These are phyloP conservation scores for Dolichopus griseipennis DNA, from an alignment of 2,888 invertebrate genomes.

Conservation along the genomic window DNA sequence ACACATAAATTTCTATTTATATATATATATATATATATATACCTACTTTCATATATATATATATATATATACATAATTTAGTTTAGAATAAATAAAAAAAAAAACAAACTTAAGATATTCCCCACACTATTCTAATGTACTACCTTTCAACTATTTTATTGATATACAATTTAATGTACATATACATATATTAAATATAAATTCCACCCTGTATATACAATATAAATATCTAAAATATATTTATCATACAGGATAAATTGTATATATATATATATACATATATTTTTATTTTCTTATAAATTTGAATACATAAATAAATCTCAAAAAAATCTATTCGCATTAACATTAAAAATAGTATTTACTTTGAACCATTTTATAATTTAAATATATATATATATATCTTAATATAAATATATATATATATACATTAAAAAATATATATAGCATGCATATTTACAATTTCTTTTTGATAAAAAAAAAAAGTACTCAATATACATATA, in stretches of 20 bases:
- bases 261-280: neutral
- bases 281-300: neutral
- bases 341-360: constrained; percentile 6
- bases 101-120: too few species aligned
- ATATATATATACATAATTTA: too few species aligned
- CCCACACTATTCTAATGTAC: too few species aligned
- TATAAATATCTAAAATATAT: too few species aligned
- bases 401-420: neutral
- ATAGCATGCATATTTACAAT: too few species aligned
- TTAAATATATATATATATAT: neutral
- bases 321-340: constrained; percentile 6
- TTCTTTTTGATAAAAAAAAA: too few species aligned
- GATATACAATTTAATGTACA: neutral
- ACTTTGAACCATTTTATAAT: constrained; percentile 3
- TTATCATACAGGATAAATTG: neutral
- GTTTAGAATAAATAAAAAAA: too few species aligned
- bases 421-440: too few species aligned
- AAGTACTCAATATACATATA: neutral
- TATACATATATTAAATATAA: too few species aligned
- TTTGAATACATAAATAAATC: constrained; percentile 1
- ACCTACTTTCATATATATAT: neutral
- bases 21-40: neutral
- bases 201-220: too few species aligned
- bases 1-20: neutral
- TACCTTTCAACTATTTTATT: too few species aligned